Evolutionary conservation across 92 coral and sea anemone genomes (phyloP), one percentile per base, ranked within the genome.

Genomic region (Epizoanthus rinbou): DNA sequence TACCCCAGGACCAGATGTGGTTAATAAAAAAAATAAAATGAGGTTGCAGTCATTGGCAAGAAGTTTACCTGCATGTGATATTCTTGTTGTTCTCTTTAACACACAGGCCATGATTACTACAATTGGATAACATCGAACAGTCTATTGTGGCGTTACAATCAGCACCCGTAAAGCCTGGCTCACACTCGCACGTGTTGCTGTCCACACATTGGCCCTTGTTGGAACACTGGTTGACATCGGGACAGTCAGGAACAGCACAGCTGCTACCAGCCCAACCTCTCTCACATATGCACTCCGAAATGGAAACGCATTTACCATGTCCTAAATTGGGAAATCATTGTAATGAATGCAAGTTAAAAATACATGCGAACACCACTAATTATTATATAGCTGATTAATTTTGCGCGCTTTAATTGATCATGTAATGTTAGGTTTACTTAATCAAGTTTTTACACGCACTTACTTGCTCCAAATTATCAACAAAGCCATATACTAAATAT

Each of bases 31-130:
- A 28, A 28, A 0, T 28, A 28, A 28, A 28, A 2, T 28, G 0
- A 28, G 31, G 31, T 0, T 28, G 31, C 31, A 28, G 2, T 28
- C 31, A 28, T 28, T 28, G 31, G 31, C 43, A 37, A 3, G 6
- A 37, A 23, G 8, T 50, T 37, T 63, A 84, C 88, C 88, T 84
- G 88, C 86, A 85, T 35, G 82, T 73, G 73, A 58, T 65, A 9
- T 63, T 85, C 23, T 62, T 33, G 9, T 24, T 68, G 23, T 74
- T 72, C 24, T 33, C 75, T 54, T 63, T 63, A 58, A 80, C 65
- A 41, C 92, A 89, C 18, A 73, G 68, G 33, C 94, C 94, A 8
- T 88, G 86, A 1, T 75, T 73, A 37, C 89, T 85, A 64, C 89
- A 91, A 76, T 91, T 88, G 9, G 70, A 80, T 18, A 91, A 56